These are phyloP conservation scores for Solenopsis invicta DNA, from an alignment of 1,140 invertebrate species.

Conservation along the genomic window DNA sequence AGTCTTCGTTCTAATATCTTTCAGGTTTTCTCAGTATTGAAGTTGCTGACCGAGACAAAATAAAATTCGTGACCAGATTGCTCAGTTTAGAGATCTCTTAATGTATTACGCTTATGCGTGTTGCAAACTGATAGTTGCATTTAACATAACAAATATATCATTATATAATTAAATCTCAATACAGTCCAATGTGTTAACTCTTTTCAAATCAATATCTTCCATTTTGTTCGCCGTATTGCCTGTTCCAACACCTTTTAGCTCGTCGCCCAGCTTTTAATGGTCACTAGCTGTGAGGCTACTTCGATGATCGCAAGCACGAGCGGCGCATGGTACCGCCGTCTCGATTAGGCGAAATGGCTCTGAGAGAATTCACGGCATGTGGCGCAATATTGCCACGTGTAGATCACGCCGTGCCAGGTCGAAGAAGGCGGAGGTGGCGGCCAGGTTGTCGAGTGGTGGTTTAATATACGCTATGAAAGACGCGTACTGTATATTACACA, in stretches of 20 bases:
- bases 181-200: background rate
- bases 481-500: conserved; percentile 22
- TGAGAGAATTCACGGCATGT: conserved; percentile 77
- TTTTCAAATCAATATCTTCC: background rate
- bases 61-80: conserved; percentile 44
- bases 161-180: background rate
- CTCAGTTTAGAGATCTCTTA: background rate
- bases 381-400: conserved; percentile 77
- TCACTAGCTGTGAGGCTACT: conserved; percentile 32
- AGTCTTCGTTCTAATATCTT: conserved; percentile 67
- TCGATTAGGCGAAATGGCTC: conserved; percentile 76
- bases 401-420: conserved; percentile 71
- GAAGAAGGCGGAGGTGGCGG: conserved; percentile 45
- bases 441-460: conserved; percentile 53
- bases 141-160: background rate
- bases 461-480: conserved; percentile 66
- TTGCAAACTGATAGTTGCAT: background rate
- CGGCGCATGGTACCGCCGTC: conserved; percentile 62
- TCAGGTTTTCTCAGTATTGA: conserved; percentile 66
- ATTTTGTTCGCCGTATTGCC: background rate
- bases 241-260: conserved; percentile 29
- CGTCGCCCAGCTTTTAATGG: conserved; percentile 44
- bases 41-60: conserved; percentile 41
- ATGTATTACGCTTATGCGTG: background rate
- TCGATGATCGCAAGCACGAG: conserved; percentile 51